Evolutionary conservation across 2,797 vertebrate genomes (phyloP).

Genomic region (Notolepis coatsorum): DNA sequence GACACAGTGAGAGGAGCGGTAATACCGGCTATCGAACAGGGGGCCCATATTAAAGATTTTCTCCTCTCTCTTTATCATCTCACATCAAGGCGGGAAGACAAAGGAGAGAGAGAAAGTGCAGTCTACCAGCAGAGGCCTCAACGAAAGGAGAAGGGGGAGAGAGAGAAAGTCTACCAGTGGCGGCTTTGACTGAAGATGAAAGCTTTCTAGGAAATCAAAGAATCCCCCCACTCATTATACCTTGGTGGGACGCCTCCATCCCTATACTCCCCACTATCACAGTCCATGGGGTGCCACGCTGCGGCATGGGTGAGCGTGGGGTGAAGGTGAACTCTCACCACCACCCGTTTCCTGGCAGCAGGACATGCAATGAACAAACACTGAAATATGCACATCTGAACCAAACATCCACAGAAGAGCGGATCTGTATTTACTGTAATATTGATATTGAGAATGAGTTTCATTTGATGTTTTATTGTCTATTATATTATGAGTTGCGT

Average conservation of each 20-base stretch:
- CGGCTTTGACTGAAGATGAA: conserved; percentile 72
- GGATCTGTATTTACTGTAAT: too few species aligned
- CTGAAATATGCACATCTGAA: background rate
- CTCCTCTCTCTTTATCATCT: conserved; percentile 63
- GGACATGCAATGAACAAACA: background rate
- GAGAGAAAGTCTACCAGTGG: conserved; percentile 2
- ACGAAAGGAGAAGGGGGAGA: background rate
- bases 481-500: too few species aligned
- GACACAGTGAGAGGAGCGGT: conserved; percentile 45
- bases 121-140: conserved; percentile 61
- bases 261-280: conserved; percentile 48
- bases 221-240: conserved; percentile 73
- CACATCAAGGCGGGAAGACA: conserved; percentile 73
- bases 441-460: too few species aligned
- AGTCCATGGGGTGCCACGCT: conserved; percentile 31
- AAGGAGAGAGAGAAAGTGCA: conserved; percentile 68
- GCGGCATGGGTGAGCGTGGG: conserved; percentile 28
- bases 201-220: conserved; percentile 75
- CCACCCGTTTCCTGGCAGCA: background rate
- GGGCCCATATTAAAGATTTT: conserved; percentile 62
- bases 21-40: conserved; percentile 42
- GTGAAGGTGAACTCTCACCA: conserved; percentile 47
- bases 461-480: too few species aligned
- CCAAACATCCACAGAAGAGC: too few species aligned
- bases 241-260: conserved; percentile 66